phyloP scores from a whole-genome alignment of 2,888 invertebrate genomes.

The Ophioninae sp. region DNA sequence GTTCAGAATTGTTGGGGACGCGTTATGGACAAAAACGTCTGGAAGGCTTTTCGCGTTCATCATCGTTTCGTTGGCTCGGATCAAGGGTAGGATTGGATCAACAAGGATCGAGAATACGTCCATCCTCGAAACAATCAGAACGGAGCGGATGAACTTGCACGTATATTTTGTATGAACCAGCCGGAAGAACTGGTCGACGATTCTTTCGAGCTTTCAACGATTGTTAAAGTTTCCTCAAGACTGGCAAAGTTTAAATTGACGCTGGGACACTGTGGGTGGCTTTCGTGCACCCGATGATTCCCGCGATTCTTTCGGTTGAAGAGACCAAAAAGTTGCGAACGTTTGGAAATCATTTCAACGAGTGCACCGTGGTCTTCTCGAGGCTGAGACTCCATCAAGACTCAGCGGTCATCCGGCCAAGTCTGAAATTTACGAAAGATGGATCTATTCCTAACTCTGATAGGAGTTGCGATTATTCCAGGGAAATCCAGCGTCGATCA shows the following conservation, averaged over 20 bases:
- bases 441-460: not conserved
- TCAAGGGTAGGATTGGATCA: not conserved
- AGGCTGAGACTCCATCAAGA: not conserved
- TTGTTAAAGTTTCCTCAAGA: conserved; percentile 61
- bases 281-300: conserved; percentile 43
- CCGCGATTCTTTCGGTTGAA: conserved; percentile 10
- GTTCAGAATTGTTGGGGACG: conserved; percentile 2
- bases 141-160: conserved; percentile 44
- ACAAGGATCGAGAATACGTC: not conserved
- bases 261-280: conserved; percentile 37
- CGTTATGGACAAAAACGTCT: not conserved
- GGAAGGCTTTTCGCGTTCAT: not conserved
- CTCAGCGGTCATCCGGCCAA: not conserved
- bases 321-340: conserved; percentile 24
- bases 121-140: conserved; percentile 57
- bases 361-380: not conserved
- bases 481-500: conserved; percentile 18
- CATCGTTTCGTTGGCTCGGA: not conserved
- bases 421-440: not conserved
- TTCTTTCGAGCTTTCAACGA: conserved; percentile 58
- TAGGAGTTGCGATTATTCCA: not conserved
- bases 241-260: conserved; percentile 63
- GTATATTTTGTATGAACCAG: conserved; percentile 55
- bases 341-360: conserved; percentile 9
- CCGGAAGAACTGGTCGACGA: conserved; percentile 6